Conservation (phyloP, 2,888 invertebrate genomes). For the Drosophila cognata region DNA sequence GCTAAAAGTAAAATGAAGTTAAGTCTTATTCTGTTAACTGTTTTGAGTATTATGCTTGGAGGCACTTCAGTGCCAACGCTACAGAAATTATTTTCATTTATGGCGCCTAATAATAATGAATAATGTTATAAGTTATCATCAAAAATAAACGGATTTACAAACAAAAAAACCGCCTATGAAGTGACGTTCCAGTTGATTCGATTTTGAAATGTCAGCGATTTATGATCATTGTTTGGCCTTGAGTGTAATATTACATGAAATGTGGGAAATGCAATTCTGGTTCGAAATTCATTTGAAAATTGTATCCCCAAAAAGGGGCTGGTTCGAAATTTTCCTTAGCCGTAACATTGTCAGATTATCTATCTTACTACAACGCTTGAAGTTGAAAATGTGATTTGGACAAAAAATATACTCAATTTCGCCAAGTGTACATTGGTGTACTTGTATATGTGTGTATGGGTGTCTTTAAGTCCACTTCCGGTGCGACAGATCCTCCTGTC, state of each 20-base stretch:
- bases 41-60: no score
- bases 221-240: accelerated
- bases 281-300: neutral
- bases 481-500: slow-evolving; percentile 47
- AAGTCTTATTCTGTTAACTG: no score
- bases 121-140: neutral
- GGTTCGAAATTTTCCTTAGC: neutral
- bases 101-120: no score
- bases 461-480: slow-evolving; percentile 25
- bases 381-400: neutral
- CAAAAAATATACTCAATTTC: neutral
- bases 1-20: no score
- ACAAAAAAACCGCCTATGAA: neutral
- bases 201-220: neutral
- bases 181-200: no score
- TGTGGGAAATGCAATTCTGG: neutral
- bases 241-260: neutral
- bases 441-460: neutral
- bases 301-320: neutral
- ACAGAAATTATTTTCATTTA: no score
- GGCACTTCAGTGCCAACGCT: no score
- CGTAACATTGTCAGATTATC: neutral
- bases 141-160: neutral
- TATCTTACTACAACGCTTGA: neutral
- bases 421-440: neutral